Evolutionary conservation across 2,797 vertebrate species (phyloP).

Genomic region (Lagocephalus sceleratus): DNA sequence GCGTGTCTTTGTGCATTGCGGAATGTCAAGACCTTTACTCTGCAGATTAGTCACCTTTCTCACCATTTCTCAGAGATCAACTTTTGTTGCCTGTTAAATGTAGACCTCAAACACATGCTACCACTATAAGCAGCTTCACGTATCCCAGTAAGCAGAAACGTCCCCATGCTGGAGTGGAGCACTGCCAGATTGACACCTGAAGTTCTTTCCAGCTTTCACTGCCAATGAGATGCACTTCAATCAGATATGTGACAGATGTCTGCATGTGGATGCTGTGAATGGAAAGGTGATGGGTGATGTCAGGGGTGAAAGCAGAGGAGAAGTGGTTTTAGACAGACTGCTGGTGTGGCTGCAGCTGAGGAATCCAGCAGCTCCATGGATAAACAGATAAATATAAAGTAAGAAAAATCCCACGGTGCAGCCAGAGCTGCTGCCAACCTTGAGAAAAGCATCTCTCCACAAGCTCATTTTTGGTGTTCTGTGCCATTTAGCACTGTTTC

Average conservation of each 20-base stretch:
- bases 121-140: slow-evolving; percentile 31
- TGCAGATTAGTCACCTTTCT: slow-evolving; percentile 41
- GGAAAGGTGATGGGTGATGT: slow-evolving; percentile 35
- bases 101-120: slow-evolving; percentile 19
- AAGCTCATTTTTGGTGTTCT: too few species aligned
- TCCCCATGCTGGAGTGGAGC: slow-evolving; percentile 10
- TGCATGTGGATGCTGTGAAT: slow-evolving; percentile 37
- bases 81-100: slow-evolving; percentile 20
- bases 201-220: slow-evolving; percentile 34
- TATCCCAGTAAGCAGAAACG: slow-evolving; percentile 4
- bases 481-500: too few species aligned
- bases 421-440: too few species aligned
- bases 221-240: slow-evolving; percentile 58
- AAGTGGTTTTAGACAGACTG: too few species aligned
- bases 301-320: slow-evolving; percentile 33
- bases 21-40: slow-evolving; percentile 43
- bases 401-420: slow-evolving; percentile 54
- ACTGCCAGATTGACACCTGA: slow-evolving; percentile 25
- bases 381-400: slow-evolving; percentile 69
- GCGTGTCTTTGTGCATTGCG: slow-evolving; percentile 41
- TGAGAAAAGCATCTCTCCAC: too few species aligned
- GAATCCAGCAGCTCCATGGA: slow-evolving; percentile 41
- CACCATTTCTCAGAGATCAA: not conserved
- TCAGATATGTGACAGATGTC: slow-evolving; percentile 53
- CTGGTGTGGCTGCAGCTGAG: slow-evolving; percentile 50